phyloP scores from a whole-genome alignment of 2,797 vertebrate species.

The Acanthurus tractus region DNA sequence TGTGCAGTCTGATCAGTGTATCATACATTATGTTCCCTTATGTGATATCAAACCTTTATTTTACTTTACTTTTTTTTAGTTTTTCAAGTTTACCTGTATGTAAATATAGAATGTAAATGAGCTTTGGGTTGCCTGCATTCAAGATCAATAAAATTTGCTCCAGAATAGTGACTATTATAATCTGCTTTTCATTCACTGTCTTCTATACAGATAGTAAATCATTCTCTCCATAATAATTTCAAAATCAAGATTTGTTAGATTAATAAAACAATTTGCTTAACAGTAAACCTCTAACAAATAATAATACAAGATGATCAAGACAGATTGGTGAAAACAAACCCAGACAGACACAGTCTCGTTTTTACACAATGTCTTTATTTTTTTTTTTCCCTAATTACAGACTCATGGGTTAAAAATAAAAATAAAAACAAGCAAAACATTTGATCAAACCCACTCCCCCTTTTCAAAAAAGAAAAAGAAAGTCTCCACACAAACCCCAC shows the following conservation, averaged over 20 bases:
- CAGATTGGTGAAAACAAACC: constrained; percentile 12
- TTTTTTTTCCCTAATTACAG: constrained; percentile 88
- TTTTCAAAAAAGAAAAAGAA: constrained; percentile 38
- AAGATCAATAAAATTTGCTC: background rate
- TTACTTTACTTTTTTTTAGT: too few species aligned
- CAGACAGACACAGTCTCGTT: constrained; percentile 71
- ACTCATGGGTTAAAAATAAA: constrained; percentile 91
- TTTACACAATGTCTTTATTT: constrained; percentile 91
- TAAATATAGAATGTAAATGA: background rate
- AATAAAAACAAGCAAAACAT: constrained; percentile 86
- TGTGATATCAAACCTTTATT: background rate
- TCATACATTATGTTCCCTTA: background rate
- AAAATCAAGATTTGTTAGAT: background rate
- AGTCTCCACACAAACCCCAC: constrained; percentile 78
- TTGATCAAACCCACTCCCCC: constrained; percentile 79
- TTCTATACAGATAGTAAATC: background rate
- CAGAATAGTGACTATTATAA: background rate
- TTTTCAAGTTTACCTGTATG: background rate
- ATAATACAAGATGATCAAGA: accelerated
- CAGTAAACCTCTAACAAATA: too few species aligned
- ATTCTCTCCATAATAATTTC: background rate
- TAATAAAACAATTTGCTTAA: too few species aligned
- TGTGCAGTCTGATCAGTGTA: background rate
- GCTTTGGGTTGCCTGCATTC: background rate
- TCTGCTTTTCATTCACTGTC: background rate